Base-by-base conservation (phyloP, 1,140 invertebrate species). In the Drosophila arawakana region DNA sequence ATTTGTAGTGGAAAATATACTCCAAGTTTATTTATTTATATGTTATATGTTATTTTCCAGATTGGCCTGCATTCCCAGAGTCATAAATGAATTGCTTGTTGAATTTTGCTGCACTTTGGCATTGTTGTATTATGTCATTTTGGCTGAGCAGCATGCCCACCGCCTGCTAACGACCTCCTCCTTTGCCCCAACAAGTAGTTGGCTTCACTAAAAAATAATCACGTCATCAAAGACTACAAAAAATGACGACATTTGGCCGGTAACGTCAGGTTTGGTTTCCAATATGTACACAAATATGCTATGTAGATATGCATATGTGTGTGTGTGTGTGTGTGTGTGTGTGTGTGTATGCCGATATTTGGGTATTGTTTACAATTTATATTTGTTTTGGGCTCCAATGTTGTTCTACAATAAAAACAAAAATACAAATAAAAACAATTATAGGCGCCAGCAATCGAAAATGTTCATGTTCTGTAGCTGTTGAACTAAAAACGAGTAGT, bases 181-280 rank as follows among this genome's bases (percentile, higher is more conserved):
- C 11, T 11, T 13, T 4, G 9, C 34, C 4, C 2, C n/a, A 7
- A 37, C 13, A 21, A n/a, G 4, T 30, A 30, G 25, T 15, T 59
- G 52, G 70, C 39, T 59, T 10, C 21, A 68, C 37, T 65, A 65
- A 65, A 55, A 60, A 68, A 46, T 49, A 70, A 74, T 74, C 72
- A 74, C 72, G 72, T 74, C 72, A 74, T 59, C 72, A 41, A 70
- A 62, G 25, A 69, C 58, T 43, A 57, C 47, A 43, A 44, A 65
- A 70, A 62, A 74, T 74, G 72, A 74, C 72, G 72, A 74, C 72
- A 74, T 74, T 73, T 73, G 65, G 71, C 57, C 65, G 66, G 50
- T 58, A 46, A 65, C 37, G 69, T 65, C 37, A 72, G 69, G 46
- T 57, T 72, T 25, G 37, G 44, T 58, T 72, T 63, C 58, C 43